These are phyloP conservation scores for Aelia acuminata DNA, from an alignment of 2,888 invertebrate species.

Conservation along the genomic window DNA sequence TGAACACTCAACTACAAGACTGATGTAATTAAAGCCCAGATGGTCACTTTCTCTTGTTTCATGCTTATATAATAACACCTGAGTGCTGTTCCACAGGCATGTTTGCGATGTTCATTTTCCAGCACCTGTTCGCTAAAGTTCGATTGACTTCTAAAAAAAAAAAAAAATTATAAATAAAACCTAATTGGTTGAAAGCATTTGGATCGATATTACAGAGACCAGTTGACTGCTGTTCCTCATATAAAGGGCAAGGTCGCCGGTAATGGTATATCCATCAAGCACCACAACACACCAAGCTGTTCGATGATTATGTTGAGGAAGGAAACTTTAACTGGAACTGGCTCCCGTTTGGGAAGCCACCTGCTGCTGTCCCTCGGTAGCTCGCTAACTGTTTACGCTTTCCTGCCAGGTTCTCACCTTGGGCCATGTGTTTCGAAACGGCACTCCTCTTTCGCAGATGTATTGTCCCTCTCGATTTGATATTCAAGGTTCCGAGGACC, in stretches of 20 bases:
- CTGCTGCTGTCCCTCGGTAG: neutral
- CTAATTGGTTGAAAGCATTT: neutral
- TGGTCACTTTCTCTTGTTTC: neutral
- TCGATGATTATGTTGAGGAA: neutral
- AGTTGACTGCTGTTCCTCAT: neutral
- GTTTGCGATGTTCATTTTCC: neutral
- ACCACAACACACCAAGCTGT: no score
- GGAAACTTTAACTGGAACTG: neutral
- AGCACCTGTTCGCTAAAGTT: neutral
- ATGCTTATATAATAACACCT: neutral
- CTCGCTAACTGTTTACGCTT: neutral
- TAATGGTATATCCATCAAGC: neutral
- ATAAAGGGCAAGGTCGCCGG: slow-evolving; percentile 4
- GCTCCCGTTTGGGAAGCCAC: neutral
- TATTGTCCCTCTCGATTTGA: slow-evolving; percentile 5
- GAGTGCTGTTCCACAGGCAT: neutral
- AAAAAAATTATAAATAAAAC: neutral
- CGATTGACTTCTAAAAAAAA: neutral
- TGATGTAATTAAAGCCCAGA: neutral
- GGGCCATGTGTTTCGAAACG: neutral
- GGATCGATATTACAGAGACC: neutral
- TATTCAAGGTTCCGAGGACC: slow-evolving; percentile 9
- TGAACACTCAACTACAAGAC: neutral
- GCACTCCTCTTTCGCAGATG: neutral
- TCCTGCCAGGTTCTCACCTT: neutral